These are phyloP conservation scores for Myxocyprinus asiaticus DNA, from an alignment of 2,113 vertebrate genomes.

Conservation along the genomic window DNA sequence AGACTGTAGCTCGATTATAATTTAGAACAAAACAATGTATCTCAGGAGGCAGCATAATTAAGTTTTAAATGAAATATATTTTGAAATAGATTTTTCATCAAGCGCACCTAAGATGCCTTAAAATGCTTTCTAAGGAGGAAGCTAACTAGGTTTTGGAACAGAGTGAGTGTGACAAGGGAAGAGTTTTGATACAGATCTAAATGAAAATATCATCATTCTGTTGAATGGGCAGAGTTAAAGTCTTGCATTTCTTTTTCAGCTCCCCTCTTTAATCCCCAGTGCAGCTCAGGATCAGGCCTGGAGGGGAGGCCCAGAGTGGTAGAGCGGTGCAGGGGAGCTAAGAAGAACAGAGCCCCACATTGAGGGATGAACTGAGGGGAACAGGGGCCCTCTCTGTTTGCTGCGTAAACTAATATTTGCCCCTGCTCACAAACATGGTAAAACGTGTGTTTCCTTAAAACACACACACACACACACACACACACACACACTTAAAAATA, in stretches of 20 bases:
- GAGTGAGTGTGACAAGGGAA: too few relatives aligned
- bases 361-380: conserved; percentile 20
- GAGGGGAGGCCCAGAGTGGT: conserved; percentile 34
- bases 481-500: not conserved
- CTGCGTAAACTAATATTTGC: conserved; percentile 4
- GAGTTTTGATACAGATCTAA: too few relatives aligned
- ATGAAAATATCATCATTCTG: too few relatives aligned
- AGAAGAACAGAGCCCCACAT: conserved; percentile 40
- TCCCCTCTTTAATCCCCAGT: not conserved
- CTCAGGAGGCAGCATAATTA: too few relatives aligned
- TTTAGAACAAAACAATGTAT: too few relatives aligned
- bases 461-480: conserved; percentile 5
- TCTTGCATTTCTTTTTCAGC: not conserved
- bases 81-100: too few relatives aligned
- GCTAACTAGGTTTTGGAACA: not conserved
- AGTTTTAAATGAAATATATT: too few relatives aligned
- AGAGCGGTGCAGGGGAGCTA: not conserved
- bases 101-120: too few relatives aligned
- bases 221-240: not conserved
- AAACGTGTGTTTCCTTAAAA: not conserved
- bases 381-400: conserved; percentile 27
- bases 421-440: not conserved
- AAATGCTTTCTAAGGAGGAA: too few relatives aligned
- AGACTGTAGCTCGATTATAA: too few relatives aligned
- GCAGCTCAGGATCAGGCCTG: conserved; percentile 16